A percentile compares a stretch with the other conserved stretches of the same genome.
Evolutionary conservation across 2,888 invertebrate genomes (phyloP).

Genomic region (Hyalella azteca): DNA sequence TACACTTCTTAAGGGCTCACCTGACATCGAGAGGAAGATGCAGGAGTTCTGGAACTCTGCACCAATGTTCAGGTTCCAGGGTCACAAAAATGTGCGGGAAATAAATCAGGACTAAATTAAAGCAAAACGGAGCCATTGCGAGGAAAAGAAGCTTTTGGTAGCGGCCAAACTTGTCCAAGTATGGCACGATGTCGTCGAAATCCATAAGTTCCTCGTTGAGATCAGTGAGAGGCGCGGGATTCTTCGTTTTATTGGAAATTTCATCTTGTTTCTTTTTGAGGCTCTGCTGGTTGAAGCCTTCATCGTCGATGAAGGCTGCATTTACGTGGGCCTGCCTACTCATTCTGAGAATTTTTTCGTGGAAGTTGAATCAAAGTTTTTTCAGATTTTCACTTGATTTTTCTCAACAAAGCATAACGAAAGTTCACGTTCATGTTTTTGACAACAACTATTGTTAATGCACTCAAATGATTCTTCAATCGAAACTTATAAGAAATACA

Average conservation of each 20-base stretch:
- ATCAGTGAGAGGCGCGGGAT: not conserved
- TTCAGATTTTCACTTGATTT: not conserved
- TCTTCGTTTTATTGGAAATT: not conserved
- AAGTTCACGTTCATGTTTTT: not conserved
- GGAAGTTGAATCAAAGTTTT: not conserved
- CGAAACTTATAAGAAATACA: not conserved
- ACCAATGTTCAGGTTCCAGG: constrained; percentile 86
- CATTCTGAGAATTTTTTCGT: not conserved
- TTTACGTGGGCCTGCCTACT: not conserved
- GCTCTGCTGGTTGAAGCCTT: not conserved
- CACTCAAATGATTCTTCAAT: not conserved
- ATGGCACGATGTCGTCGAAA: constrained; percentile 77
- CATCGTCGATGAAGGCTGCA: not conserved
- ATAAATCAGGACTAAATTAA: constrained; percentile 89
- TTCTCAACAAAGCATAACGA: not conserved
- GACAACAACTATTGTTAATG: not conserved
- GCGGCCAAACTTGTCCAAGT: constrained; percentile 86
- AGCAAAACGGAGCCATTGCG: constrained; percentile 85
- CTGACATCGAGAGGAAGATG: constrained; percentile 63
- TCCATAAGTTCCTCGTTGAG: constrained; percentile 67
- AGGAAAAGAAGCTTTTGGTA: constrained; percentile 85
- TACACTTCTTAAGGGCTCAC: too few relatives aligned
- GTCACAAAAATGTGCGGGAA: constrained; percentile 94
- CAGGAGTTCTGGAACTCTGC: constrained; percentile 75
- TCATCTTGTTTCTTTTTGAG: not conserved